Percentiles rank a stretch among this genome's conserved stretches.
Conservation (phyloP, 2,888 invertebrate genomes). For the Spilosoma lubricipeda region DNA sequence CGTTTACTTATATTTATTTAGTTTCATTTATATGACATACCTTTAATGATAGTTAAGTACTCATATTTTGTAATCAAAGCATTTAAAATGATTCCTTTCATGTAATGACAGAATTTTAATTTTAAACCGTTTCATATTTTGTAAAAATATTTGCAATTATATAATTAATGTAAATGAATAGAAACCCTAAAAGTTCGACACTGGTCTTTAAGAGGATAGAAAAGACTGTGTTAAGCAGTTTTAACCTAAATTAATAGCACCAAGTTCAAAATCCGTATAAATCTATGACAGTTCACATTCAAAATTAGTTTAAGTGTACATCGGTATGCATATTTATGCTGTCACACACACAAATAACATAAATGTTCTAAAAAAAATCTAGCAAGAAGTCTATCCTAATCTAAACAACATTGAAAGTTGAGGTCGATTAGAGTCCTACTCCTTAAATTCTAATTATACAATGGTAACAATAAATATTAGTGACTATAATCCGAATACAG, state of each 20-base stretch:
- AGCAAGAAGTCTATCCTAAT: not conserved
- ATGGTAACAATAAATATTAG: not conserved
- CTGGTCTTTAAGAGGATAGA: not conserved
- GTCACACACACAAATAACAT: not conserved
- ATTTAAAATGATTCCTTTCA: not conserved
- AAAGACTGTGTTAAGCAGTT: not conserved
- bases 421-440: not conserved
- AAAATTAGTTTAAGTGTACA: not conserved
- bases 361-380: no score
- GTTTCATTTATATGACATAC: not conserved
- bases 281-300: not conserved
- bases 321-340: not conserved
- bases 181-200: not conserved
- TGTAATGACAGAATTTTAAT: not conserved
- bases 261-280: not conserved
- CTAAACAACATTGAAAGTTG: not conserved
- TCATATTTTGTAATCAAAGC: not conserved
- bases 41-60: not conserved
- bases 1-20: slow-evolving; percentile 3
- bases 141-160: no score
- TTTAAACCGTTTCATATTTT: not conserved
- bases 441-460: no score
- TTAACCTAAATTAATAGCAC: not conserved
- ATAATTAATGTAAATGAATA: not conserved
- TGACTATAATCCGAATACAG: not conserved